These are phyloP conservation scores for Troides helena DNA, from an alignment of 2,888 invertebrate genomes.

Conservation along the genomic window DNA sequence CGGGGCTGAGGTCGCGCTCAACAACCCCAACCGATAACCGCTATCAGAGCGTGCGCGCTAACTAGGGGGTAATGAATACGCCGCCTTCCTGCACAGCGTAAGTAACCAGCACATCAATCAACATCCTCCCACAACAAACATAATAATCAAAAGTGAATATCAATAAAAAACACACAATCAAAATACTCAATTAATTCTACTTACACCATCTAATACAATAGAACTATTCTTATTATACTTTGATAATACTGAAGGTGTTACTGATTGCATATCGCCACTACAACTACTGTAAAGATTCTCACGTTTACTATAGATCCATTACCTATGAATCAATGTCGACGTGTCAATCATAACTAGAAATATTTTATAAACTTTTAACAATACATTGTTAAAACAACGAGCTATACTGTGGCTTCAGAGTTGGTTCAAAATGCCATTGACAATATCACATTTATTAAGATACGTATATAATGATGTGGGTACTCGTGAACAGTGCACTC, in stretches of 20 bases:
- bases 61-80: slow-evolving; percentile 70
- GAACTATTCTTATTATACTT: background rate
- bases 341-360: background rate
- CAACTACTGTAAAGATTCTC: background rate
- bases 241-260: background rate
- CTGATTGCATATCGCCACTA: background rate
- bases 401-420: background rate
- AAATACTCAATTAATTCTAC: background rate
- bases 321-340: background rate
- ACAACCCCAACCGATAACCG: slow-evolving; percentile 57
- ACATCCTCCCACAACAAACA: background rate
- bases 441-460: background rate
- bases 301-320: background rate
- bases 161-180: background rate
- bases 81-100: slow-evolving; percentile 42
- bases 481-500: background rate
- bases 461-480: slow-evolving; percentile 2
- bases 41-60: slow-evolving; percentile 59
- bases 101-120: slow-evolving; percentile 21
- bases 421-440: slow-evolving; percentile 14
- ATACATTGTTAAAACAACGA: slow-evolving; percentile 1
- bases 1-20: slow-evolving; percentile 58
- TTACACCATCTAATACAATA: background rate
- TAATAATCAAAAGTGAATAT: background rate
- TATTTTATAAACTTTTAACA: slow-evolving; percentile 2